phyloP scores from a whole-genome alignment of 2,797 vertebrate species.

The Neomorphus geoffroyi region DNA sequence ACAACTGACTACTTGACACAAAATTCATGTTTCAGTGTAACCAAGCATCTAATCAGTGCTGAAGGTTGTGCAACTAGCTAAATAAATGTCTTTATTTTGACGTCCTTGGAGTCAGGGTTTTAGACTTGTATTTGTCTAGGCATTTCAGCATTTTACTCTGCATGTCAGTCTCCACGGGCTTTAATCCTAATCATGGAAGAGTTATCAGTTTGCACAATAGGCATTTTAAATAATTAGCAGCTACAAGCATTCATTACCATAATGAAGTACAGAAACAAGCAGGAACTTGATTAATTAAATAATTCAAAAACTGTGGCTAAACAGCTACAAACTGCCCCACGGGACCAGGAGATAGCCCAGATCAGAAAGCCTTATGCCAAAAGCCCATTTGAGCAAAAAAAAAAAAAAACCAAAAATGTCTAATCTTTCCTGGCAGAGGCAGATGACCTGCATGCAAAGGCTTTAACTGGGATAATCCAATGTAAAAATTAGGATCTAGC shows the following conservation, averaged over 20 bases:
- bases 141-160: background rate
- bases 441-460: background rate
- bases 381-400: background rate
- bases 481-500: background rate
- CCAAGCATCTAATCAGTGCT: background rate
- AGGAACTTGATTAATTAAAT: background rate
- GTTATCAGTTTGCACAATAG: background rate
- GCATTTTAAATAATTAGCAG: background rate
- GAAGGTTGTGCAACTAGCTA: background rate
- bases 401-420: background rate
- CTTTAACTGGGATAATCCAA: background rate
- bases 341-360: background rate
- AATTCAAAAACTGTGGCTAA: background rate
- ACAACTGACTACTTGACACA: background rate
- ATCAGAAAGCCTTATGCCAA: background rate
- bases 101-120: background rate
- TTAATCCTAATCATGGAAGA: background rate
- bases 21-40: fast-evolving
- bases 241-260: background rate
- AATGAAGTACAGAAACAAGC: background rate
- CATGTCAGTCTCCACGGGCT: background rate
- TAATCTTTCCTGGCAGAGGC: conserved; percentile 11
- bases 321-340: background rate
- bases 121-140: background rate
- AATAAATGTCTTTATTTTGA: background rate